Percentiles rank a stretch among this genome's conserved stretches.
Conservation (phyloP, 1,140 invertebrate species). For the Luehdorfia chinensis region DNA sequence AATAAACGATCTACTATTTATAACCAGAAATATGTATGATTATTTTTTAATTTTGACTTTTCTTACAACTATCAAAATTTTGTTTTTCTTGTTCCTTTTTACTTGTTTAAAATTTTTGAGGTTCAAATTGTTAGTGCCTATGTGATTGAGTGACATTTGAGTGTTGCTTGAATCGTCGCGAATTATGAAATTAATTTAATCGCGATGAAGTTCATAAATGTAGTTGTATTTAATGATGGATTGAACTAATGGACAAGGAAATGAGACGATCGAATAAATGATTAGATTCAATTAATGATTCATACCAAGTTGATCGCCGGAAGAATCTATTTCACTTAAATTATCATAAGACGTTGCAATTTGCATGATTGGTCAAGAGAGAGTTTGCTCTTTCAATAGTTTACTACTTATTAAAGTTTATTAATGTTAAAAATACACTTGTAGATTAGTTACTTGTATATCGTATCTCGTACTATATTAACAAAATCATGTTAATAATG, state of each 20-base stretch:
- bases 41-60: background rate
- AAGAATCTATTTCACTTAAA: slow-evolving; percentile 8
- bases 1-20: no score
- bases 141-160: no score
- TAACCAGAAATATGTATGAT: no score
- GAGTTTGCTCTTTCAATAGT: background rate
- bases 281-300: slow-evolving; percentile 14
- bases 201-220: no score
- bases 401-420: background rate
- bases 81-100: slow-evolving; percentile 5
- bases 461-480: no score
- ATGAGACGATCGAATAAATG: slow-evolving; percentile 3
- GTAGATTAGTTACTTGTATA: background rate
- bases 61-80: slow-evolving; percentile 8
- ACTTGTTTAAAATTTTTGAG: background rate
- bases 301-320: background rate
- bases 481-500: no score
- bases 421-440: background rate
- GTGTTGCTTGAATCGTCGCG: no score
- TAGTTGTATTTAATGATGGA: no score
- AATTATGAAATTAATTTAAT: no score
- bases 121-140: no score
- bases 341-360: slow-evolving; percentile 11
- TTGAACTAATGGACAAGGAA: background rate
- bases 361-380: slow-evolving; percentile 10